Conservation (phyloP, 2,113 vertebrate genomes). For the Pycnonotus jocosus region DNA sequence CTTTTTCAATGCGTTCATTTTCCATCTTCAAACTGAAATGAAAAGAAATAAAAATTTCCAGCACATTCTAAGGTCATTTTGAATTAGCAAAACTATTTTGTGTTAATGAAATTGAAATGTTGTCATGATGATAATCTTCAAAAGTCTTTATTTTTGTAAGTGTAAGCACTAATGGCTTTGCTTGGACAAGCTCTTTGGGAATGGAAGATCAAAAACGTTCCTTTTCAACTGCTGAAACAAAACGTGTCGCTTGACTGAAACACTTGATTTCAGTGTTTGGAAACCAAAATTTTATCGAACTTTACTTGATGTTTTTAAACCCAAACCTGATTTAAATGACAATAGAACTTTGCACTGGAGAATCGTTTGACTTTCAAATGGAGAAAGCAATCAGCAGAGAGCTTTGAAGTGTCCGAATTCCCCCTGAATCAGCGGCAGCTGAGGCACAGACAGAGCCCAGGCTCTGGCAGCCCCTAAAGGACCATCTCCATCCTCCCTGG, state of each 20-base stretch:
- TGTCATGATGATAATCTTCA: constrained; percentile 7
- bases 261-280: background rate
- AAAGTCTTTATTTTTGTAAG: background rate
- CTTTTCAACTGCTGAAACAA: background rate
- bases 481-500: background rate
- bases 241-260: background rate
- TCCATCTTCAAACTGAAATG: background rate
- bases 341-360: background rate
- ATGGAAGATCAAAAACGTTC: background rate
- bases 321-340: background rate
- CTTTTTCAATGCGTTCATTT: background rate
- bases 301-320: background rate
- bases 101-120: background rate
- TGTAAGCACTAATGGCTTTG: background rate
- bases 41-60: background rate
- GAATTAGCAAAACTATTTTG: background rate
- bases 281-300: constrained; percentile 9
- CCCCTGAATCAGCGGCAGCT: background rate
- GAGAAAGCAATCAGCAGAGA: background rate
- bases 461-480: background rate
- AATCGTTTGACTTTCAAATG: background rate
- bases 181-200: constrained; percentile 39
- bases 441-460: background rate
- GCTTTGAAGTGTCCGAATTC: background rate
- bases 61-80: background rate